phyloP scores from a whole-genome alignment of 2,888 invertebrate genomes.

The Drosophila buzzatii region DNA sequence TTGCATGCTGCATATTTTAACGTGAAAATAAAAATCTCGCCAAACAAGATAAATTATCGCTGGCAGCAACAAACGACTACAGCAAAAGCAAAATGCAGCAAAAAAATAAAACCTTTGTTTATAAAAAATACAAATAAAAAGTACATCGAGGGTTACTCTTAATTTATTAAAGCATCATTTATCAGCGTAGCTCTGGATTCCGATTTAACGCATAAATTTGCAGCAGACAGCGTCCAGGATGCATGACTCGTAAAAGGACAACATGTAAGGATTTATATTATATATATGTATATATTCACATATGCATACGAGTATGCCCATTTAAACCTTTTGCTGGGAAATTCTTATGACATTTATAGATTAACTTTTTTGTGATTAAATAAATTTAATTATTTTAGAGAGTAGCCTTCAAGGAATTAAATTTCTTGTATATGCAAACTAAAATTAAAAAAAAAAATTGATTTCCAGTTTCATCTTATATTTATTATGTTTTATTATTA shows the following conservation, averaged over 20 bases:
- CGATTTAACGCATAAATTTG: constrained; percentile 69
- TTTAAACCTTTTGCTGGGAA: background rate
- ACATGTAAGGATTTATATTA: constrained; percentile 6
- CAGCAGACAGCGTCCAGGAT: constrained; percentile 3
- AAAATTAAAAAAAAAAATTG: no score
- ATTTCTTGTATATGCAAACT: no score
- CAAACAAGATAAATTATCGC: constrained; percentile 80
- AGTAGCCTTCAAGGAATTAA: no score
- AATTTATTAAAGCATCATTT: constrained; percentile 81
- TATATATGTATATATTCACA: background rate
- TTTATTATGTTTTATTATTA: no score
- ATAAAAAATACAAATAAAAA: constrained; percentile 2
- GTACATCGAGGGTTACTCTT: constrained; percentile 65
- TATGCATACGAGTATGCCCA: background rate
- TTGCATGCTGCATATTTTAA: constrained; percentile 74
- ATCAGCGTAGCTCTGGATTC: constrained; percentile 51
- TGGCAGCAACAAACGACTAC: constrained; percentile 37
- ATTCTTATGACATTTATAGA: background rate
- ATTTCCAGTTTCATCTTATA: no score
- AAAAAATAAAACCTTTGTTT: constrained; percentile 32
- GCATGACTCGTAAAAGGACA: constrained; percentile 13
- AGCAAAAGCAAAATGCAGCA: constrained; percentile 32
- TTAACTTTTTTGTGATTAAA: background rate
- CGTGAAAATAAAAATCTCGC: constrained; percentile 77
- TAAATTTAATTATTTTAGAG: background rate